These are phyloP conservation scores for Bubo scandiacus DNA, from an alignment of 2,113 vertebrate species.

Conservation along the genomic window DNA sequence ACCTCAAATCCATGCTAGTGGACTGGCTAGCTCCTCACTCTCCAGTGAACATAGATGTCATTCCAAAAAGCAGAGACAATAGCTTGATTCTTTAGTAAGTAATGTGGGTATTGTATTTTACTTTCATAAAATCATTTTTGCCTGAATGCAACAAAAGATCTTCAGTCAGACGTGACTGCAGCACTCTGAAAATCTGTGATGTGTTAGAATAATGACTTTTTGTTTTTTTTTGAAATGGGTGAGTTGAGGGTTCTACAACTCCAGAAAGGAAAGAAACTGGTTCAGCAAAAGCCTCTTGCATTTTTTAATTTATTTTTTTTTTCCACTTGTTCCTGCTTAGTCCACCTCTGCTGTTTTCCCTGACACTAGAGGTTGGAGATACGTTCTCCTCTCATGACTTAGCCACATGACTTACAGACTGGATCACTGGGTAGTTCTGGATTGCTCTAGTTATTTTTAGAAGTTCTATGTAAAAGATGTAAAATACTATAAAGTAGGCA, in stretches of 20 bases:
- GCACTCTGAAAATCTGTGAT: not conserved
- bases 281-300: not conserved
- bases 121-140: not conserved
- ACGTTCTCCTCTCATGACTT: not conserved
- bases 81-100: not conserved
- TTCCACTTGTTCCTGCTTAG: not conserved
- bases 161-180: not conserved
- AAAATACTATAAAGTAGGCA: not conserved
- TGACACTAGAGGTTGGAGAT: not conserved
- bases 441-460: not conserved
- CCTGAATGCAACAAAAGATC: not conserved
- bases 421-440: not conserved
- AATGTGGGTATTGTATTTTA: not conserved
- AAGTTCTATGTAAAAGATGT: accelerated
- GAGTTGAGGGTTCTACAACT: accelerated
- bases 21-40: not conserved
- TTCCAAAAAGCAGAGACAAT: not conserved
- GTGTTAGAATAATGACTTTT: not conserved
- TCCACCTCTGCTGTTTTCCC: not conserved
- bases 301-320: not conserved
- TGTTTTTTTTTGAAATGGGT: not conserved
- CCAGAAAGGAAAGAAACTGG: not conserved
- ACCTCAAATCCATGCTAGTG: not conserved
- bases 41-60: not conserved
- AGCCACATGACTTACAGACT: not conserved